Evolutionary conservation across 2,888 invertebrate genomes (phyloP).

Genomic region (Pedicia rivosa): DNA sequence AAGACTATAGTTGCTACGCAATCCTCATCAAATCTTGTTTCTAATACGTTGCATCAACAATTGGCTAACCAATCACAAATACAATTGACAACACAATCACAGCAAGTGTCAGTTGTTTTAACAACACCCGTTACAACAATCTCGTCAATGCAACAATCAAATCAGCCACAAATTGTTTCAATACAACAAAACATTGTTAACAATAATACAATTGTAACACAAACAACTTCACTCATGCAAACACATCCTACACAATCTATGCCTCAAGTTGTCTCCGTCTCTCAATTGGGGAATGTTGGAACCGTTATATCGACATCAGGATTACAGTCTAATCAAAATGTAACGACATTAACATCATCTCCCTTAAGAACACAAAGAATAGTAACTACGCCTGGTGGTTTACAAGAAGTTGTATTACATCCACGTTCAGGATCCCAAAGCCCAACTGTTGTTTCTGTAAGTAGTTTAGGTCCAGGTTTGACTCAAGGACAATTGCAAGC

Average conservation of each 20-base stretch:
- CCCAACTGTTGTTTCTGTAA: slow-evolving; percentile 30
- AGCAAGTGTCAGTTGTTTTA: slow-evolving; percentile 28
- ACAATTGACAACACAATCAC: slow-evolving; percentile 16
- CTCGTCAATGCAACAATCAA: slow-evolving; percentile 17
- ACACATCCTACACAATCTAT: slow-evolving; percentile 24
- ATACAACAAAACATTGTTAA: slow-evolving; percentile 19
- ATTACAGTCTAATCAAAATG: slow-evolving; percentile 22
- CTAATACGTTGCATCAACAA: too few relatives aligned
- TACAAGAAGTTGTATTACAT: slow-evolving; percentile 29
- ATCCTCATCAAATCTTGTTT: too few relatives aligned
- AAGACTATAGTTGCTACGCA: slow-evolving; percentile 3
- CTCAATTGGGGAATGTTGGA: slow-evolving; percentile 29
- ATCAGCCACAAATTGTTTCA: slow-evolving; percentile 28
- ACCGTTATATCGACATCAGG: slow-evolving; percentile 28
- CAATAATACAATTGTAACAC: slow-evolving; percentile 17
- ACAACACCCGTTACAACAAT: slow-evolving; percentile 27
- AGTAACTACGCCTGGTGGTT: slow-evolving; percentile 22
- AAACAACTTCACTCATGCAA: slow-evolving; percentile 25
- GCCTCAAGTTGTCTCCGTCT: slow-evolving; percentile 30
- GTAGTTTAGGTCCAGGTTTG: slow-evolving; percentile 23
- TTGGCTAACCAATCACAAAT: slow-evolving; percentile 10
- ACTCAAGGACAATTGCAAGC: slow-evolving; percentile 26
- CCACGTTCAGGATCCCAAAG: slow-evolving; percentile 25
- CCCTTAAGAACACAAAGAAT: slow-evolving; percentile 27
- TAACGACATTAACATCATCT: slow-evolving; percentile 26